Base-by-base conservation (phyloP, 2,797 vertebrate genomes). In the Danio aesculapii region DNA sequence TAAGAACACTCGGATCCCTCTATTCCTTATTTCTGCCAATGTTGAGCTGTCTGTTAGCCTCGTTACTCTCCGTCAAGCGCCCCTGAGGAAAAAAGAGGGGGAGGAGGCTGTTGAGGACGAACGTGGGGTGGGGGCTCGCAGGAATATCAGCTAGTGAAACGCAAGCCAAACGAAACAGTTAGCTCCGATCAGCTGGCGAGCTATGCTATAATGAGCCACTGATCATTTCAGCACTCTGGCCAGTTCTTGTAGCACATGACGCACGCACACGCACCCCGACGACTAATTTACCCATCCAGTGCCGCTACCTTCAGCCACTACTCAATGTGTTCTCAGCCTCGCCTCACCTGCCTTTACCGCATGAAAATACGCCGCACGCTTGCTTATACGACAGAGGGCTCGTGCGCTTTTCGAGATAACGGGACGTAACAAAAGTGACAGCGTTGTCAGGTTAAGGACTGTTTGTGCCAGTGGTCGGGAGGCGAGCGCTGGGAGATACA, bases 211-310 rank as follows among this genome's bases (percentile, higher is more conserved):
- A 92, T 86, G 88, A 85, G 88, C 79, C 70, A 82, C 84, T 53
- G 84, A 78, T 88, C 87, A 78, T 85, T 87, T 87, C 55, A 77
- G 85, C 68, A 82, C 83, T 79, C 75, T 81, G 70, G 73, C 73
- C 72, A 62, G 77, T 78, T 83, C 88, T 88, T 83, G 90, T 89
- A 87, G 91, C 91, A 83, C 91, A 89, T 93, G 91, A 94, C 90
- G 93, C 91, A 92, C 91, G 83, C 84, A 81, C 77, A 59, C 66
- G 12, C 44, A 44, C 81, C 77, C 79, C 71, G 66, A 68, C 79
- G 83, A 86, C 79, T 84, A 55, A 84, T 72, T n/a, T 62, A 69
- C 55, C 72, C 81, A 43, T 73, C 58, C 41, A 49, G 75, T 75
- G 78, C 75, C 83, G 68, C 61, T 73, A 73, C 78, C 19, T 49